These are phyloP conservation scores for Cavia porcellus DNA, from an alignment of 2,113 vertebrate species.

Conservation along the genomic window DNA sequence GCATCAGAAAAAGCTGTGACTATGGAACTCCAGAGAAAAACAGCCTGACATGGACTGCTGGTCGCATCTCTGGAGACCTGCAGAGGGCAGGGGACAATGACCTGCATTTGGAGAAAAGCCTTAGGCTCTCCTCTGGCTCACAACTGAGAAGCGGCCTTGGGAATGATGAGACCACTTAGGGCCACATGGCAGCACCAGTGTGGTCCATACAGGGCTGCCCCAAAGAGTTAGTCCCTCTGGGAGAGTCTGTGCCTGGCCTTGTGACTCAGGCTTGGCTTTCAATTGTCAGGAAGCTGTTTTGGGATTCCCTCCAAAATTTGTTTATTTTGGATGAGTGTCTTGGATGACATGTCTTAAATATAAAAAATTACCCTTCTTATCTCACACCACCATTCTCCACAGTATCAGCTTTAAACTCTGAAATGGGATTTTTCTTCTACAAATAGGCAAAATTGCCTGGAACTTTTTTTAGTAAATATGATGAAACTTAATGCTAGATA, in stretches of 20 bases:
- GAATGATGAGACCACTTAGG: background rate
- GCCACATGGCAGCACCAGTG: background rate
- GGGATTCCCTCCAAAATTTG: background rate
- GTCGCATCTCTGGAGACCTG: no score
- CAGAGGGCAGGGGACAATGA: background rate
- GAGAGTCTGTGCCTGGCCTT: rapidly evolving
- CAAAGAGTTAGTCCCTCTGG: rapidly evolving
- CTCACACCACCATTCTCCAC: rapidly evolving
- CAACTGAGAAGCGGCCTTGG: background rate
- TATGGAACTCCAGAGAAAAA: background rate
- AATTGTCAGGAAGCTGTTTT: background rate
- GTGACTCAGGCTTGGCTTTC: background rate
- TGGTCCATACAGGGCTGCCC: background rate
- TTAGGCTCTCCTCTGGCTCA: background rate
- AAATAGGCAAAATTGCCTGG: background rate
- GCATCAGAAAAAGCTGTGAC: rapidly evolving
- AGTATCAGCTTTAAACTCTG: rapidly evolving
- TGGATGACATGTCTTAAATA: rapidly evolving
- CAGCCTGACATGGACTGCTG: background rate
- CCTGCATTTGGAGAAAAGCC: background rate
- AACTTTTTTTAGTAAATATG: background rate
- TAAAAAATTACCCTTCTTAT: background rate
- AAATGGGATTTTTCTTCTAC: background rate
- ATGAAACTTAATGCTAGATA: background rate
- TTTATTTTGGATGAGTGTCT: background rate